A percentile compares a stretch with the other conserved stretches of the same genome.
Conservation (phyloP, 2,113 vertebrate species). For the Orthochromis malagaraziensis region DNA sequence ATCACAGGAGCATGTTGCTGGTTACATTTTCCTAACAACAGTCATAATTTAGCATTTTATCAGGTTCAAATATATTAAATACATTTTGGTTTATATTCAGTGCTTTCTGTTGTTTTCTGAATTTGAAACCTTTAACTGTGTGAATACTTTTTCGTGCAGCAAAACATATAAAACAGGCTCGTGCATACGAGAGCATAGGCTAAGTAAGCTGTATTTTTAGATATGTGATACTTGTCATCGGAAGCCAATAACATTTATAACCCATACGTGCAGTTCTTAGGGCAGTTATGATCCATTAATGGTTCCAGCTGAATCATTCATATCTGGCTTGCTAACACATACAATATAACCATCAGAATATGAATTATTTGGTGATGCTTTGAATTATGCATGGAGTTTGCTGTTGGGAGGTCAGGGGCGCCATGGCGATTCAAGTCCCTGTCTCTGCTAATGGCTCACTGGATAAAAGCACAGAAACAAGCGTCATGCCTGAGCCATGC, state of each 20-base stretch:
- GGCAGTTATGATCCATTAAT: not conserved
- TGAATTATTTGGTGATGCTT: conserved; percentile 34
- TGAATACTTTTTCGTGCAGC: not conserved
- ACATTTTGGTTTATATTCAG: not conserved
- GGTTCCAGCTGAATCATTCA: not conserved
- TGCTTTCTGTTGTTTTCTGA: not conserved
- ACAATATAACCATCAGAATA: not conserved
- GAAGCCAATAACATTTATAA: not conserved
- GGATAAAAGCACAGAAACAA: not conserved
- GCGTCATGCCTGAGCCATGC: not conserved
- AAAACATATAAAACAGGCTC: not conserved
- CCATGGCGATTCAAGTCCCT: not conserved
- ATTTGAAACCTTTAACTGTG: not conserved
- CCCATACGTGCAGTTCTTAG: not conserved
- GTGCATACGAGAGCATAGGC: not conserved
- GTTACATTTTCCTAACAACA: not conserved
- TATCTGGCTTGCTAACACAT: not conserved
- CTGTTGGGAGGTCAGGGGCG: not conserved
- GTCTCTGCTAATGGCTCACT: not conserved
- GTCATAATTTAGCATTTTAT: not conserved
- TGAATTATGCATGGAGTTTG: conserved; percentile 38
- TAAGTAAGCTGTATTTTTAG: not conserved
- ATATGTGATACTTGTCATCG: not conserved
- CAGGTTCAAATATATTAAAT: not conserved
- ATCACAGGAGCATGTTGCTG: not conserved